Conservation (phyloP, 2,797 vertebrate genomes). For the Brotula barbata region DNA sequence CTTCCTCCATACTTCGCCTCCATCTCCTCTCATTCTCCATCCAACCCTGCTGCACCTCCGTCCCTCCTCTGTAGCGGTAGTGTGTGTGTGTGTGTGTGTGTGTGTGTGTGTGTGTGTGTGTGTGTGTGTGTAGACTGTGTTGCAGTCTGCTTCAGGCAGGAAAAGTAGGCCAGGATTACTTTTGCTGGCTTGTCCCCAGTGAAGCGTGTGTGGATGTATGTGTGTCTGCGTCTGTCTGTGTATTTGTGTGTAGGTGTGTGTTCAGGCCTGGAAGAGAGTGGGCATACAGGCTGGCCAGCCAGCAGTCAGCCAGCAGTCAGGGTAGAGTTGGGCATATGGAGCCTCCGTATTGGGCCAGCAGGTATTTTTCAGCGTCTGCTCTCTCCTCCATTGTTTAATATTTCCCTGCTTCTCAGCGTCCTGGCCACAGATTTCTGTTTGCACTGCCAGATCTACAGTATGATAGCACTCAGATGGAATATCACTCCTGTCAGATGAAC, state of each 20-base stretch:
- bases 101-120: constrained; percentile 2
- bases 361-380: constrained; percentile 80
- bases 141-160: constrained; percentile 70
- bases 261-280: constrained; percentile 59
- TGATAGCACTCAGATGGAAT: constrained; percentile 56
- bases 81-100: constrained; percentile 50
- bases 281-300: constrained; percentile 70
- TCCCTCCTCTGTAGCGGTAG: constrained; percentile 37
- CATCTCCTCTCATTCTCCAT: constrained; percentile 38
- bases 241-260: constrained; percentile 41
- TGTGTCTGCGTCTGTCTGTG: constrained; percentile 5
- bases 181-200: constrained; percentile 82
- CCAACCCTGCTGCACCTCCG: constrained; percentile 39
- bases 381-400: constrained; percentile 75
- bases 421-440: constrained; percentile 58
- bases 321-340: constrained; percentile 79
- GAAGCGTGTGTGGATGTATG: constrained; percentile 75
- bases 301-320: constrained; percentile 71
- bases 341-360: constrained; percentile 77
- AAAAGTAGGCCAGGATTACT: constrained; percentile 83
- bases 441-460: constrained; percentile 64
- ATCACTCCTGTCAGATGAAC: constrained; percentile 48
- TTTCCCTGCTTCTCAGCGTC: constrained; percentile 63
- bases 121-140: too few relatives aligned
- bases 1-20: constrained; percentile 25